A percentile compares a stretch with the other conserved stretches of the same genome.
phyloP scores from a whole-genome alignment of 2,888 invertebrate genomes.

The Crematogaster levior region DNA sequence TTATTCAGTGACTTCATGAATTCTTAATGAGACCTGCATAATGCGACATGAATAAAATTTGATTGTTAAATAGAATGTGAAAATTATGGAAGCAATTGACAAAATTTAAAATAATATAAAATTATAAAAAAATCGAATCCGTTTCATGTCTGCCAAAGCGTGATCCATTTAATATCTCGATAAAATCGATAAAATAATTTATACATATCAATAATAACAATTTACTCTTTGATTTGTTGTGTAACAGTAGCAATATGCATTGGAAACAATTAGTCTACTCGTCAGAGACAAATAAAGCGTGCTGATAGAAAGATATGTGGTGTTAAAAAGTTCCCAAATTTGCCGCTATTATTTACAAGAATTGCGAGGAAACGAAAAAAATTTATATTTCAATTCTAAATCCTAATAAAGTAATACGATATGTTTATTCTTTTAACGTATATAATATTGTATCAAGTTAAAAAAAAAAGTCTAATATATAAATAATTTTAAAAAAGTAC shows the following conservation, averaged over 20 bases:
- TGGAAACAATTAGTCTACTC: not conserved
- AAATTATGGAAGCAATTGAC: not conserved
- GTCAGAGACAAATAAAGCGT: not conserved
- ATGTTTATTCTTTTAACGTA: not conserved
- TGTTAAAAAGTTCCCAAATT: constrained; percentile 7
- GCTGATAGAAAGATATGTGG: not conserved
- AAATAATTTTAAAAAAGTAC: not conserved
- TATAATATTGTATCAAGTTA: not conserved
- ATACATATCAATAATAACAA: not conserved
- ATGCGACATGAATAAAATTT: not conserved
- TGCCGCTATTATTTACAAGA: not conserved
- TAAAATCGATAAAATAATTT: constrained; percentile 13
- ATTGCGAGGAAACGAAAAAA: not conserved
- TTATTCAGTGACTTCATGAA: constrained; percentile 9
- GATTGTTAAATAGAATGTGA: not conserved
- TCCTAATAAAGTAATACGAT: not conserved
- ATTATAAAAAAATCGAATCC: not conserved
- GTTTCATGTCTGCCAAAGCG: not conserved
- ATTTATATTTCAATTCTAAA: not conserved
- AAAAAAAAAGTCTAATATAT: too few species aligned
- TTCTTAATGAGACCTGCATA: constrained; percentile 6
- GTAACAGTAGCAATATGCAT: constrained; percentile 2
- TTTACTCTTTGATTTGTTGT: not conserved
- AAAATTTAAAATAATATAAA: not conserved
- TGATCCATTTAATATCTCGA: not conserved